Evolutionary conservation across 2,113 vertebrate species (phyloP).

Genomic region (Podilymbus podiceps): DNA sequence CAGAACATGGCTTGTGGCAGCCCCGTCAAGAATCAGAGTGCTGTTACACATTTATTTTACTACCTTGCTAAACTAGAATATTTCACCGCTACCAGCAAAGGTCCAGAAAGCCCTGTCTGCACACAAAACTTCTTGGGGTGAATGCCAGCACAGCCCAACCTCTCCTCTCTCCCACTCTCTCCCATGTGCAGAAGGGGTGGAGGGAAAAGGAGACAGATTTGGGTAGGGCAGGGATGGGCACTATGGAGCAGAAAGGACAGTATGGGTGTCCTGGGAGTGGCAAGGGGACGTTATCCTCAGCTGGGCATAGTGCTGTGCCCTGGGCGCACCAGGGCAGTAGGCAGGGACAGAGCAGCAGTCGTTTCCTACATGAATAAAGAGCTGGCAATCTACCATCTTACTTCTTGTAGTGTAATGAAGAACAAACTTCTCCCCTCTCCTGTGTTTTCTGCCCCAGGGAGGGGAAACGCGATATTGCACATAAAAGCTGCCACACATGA

Average conservation of each 20-base stretch:
- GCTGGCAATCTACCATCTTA: not conserved
- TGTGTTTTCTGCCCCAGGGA: not conserved
- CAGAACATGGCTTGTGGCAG: not conserved
- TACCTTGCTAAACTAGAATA: not conserved
- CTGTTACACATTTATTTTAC: not conserved
- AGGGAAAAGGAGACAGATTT: not conserved
- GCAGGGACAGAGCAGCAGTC: not conserved
- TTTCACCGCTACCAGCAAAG: not conserved
- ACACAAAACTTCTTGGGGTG: not conserved
- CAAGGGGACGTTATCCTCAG: not conserved
- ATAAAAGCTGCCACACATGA: not conserved
- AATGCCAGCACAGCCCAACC: not conserved
- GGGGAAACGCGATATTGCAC: not conserved
- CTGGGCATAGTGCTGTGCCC: not conserved
- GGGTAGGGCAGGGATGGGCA: not conserved
- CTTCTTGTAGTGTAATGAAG: not conserved
- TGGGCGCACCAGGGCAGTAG: not conserved
- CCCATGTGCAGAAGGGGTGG: not conserved
- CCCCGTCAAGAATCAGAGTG: not conserved
- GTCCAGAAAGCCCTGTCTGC: not conserved
- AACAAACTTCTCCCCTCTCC: not conserved
- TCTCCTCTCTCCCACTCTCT: not conserved
- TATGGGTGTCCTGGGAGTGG: not conserved
- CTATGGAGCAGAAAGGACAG: not conserved
- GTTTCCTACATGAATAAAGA: not conserved